phyloP scores from a whole-genome alignment of 1,140 invertebrate genomes.

The Aricia agestis region DNA sequence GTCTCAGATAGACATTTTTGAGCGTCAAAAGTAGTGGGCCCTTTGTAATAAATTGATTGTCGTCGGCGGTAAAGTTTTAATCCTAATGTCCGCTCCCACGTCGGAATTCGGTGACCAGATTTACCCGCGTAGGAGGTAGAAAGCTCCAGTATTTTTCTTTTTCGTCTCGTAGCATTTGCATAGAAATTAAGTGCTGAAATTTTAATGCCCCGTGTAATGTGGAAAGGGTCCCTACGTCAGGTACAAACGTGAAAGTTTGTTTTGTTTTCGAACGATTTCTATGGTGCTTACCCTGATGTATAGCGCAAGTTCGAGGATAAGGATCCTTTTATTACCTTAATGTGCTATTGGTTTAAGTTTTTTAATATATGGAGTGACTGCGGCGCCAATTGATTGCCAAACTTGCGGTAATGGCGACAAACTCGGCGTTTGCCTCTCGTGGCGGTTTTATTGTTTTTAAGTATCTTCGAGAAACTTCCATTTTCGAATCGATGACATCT shows the following conservation, averaged over 20 bases:
- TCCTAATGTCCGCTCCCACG: not conserved
- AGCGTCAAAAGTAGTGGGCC: not conserved
- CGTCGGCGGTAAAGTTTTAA: not conserved
- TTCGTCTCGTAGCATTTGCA: not conserved
- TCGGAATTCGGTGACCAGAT: not conserved
- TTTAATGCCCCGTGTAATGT: not conserved
- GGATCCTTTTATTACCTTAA: conserved; percentile 33
- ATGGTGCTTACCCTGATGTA: conserved; percentile 34
- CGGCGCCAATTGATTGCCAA: conserved; percentile 10
- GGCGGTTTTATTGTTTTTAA: conserved; percentile 7
- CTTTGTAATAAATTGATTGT: not conserved
- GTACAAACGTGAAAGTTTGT: conserved; percentile 17
- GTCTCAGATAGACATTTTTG: not conserved
- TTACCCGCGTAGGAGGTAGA: not conserved
- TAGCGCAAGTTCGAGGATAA: conserved; percentile 32
- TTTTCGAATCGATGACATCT: not conserved
- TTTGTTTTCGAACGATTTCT: conserved; percentile 38
- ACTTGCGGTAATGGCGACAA: not conserved
- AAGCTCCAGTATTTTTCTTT: not conserved
- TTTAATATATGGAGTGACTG: conserved; percentile 30
- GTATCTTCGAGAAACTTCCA: not conserved
- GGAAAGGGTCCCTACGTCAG: not conserved
- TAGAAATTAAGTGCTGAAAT: conserved; percentile 3
- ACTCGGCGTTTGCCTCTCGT: not conserved
- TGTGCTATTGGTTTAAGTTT: conserved; percentile 30